Conservation (phyloP, 2,113 vertebrate species). For the human (Homo sapiens) region GRCh38 chr16:69558501-69559000, state of each 20-base stretch:
- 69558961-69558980: constrained; percentile 2
- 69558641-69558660: constrained; percentile 24
- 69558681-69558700: constrained; percentile 7
- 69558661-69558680: constrained; percentile 9
- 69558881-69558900: not conserved
- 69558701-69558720: not conserved
- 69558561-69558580: not conserved
- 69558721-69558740: constrained; percentile 31
- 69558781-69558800: not conserved
- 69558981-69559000: constrained; percentile 43
- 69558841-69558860: not conserved
- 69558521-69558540: constrained; percentile 40
- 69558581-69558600: not conserved
- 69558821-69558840: not conserved
- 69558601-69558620: constrained; percentile 23
- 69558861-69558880: constrained; percentile 1
- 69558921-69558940: constrained; percentile 23
- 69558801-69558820: not conserved
- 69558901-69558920: constrained; percentile 16
- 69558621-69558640: not conserved
- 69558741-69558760: constrained; percentile 33
- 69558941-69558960: constrained; percentile 38
- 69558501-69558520: not conserved
- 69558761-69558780: not conserved
- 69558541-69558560: not conserved